A percentile compares a stretch with the other conserved stretches of the same genome.
phyloP scores from a whole-genome alignment of 1,140 invertebrate species.

The Zaprionus davidi region DNA sequence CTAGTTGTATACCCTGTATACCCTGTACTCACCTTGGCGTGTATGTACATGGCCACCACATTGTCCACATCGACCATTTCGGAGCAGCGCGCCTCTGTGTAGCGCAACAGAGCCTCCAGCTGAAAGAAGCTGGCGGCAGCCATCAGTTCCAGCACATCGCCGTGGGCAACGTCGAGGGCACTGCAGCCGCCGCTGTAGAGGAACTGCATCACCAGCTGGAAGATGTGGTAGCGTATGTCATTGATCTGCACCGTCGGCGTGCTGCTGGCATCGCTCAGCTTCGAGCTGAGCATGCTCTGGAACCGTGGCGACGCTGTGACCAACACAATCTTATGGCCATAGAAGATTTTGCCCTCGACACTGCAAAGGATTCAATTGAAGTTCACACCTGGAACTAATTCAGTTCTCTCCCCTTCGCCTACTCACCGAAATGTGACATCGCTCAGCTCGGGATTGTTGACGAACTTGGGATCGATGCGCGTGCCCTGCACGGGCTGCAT shows the following conservation, averaged over 20 bases:
- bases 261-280: slow-evolving; percentile 89
- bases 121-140: slow-evolving; percentile 97
- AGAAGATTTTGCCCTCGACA: slow-evolving; percentile 95
- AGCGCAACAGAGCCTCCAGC: slow-evolving; percentile 92
- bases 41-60: slow-evolving; percentile 96
- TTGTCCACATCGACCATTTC: slow-evolving; percentile 94
- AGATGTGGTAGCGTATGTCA: slow-evolving; percentile 95
- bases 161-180: slow-evolving; percentile 90
- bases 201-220: slow-evolving; percentile 96
- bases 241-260: slow-evolving; percentile 95
- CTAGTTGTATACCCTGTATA: not conserved
- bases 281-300: slow-evolving; percentile 93
- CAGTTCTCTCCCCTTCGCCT: not conserved
- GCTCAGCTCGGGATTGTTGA: slow-evolving; percentile 95
- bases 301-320: slow-evolving; percentile 95
- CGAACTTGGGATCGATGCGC: slow-evolving; percentile 94
- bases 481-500: slow-evolving; percentile 88
- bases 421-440: slow-evolving; percentile 92
- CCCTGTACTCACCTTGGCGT: slow-evolving; percentile 90
- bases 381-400: not conserved
- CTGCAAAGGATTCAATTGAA: slow-evolving; percentile 75
- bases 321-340: slow-evolving; percentile 96
- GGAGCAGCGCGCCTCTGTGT: slow-evolving; percentile 94
- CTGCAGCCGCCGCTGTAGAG: slow-evolving; percentile 94
- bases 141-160: slow-evolving; percentile 94